Evolutionary conservation across 2,113 vertebrate genomes (phyloP).

Genomic region (human): DNA sequence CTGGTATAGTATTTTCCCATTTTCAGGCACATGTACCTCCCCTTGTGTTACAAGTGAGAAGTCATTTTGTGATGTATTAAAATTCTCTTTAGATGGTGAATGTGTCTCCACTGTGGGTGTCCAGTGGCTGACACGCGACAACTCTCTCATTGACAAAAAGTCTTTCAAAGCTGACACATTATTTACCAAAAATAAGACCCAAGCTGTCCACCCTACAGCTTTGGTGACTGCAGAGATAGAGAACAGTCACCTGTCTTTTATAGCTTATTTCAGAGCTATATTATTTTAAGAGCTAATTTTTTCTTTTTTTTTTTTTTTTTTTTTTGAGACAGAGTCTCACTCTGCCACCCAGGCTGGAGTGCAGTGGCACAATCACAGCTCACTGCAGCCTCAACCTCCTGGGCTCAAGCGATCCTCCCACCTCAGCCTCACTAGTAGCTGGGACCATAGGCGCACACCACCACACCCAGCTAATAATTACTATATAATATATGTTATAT

Average conservation of each 20-base stretch:
- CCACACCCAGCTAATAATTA: no score
- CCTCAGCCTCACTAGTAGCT: no score
- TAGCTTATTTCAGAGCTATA: not conserved
- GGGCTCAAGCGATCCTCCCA: no score
- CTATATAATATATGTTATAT: no score
- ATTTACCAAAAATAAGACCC: conserved; percentile 6
- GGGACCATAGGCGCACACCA: no score
- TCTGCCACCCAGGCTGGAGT: no score
- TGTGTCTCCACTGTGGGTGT: not conserved
- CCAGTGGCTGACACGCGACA: not conserved
- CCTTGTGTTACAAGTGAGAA: not conserved
- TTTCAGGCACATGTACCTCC: not conserved
- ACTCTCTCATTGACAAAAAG: conserved; percentile 38
- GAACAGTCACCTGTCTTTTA: not conserved
- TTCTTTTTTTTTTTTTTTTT: no score
- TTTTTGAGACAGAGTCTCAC: no score
- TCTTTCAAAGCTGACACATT: not conserved
- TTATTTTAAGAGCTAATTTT: not conserved
- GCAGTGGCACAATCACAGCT: no score
- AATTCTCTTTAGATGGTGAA: conserved; percentile 11
- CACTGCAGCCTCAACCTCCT: no score
- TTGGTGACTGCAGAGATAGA: not conserved
- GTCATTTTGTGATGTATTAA: conserved; percentile 1
- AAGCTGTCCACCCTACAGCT: not conserved
- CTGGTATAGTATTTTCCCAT: not conserved